A percentile compares a stretch with the other conserved stretches of the same genome.
phyloP scores from a whole-genome alignment of 2,113 vertebrate genomes.

The Crocuta crocuta region DNA sequence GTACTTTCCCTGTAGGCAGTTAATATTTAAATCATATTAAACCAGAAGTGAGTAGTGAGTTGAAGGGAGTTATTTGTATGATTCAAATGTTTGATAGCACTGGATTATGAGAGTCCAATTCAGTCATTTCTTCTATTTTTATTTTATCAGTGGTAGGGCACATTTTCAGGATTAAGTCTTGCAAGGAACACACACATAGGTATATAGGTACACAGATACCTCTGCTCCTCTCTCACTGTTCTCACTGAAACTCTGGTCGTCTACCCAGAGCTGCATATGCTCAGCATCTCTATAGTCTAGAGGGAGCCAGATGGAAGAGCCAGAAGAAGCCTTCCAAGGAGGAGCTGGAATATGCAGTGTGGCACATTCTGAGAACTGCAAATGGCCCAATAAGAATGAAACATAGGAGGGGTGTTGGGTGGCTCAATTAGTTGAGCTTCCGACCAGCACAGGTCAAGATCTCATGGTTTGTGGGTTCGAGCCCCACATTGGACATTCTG shows the following conservation, averaged over 20 bases:
- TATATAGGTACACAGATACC: neutral
- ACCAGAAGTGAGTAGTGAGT: constrained; percentile 30
- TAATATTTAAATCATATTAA: constrained; percentile 67
- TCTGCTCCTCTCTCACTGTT: neutral
- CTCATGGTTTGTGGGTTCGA: too few relatives aligned
- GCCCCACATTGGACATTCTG: too few relatives aligned
- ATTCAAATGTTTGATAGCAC: constrained; percentile 1
- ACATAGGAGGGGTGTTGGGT: too few relatives aligned
- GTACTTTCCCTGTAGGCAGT: neutral
- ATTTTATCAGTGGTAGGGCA: neutral
- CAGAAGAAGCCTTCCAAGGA: neutral
- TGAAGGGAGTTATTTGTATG: constrained; percentile 23
- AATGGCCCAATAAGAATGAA: neutral
- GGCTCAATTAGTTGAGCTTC: too few relatives aligned
- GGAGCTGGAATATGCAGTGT: neutral
- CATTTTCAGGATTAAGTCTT: constrained; percentile 11
- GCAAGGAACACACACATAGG: neutral
- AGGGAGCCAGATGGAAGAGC: neutral
- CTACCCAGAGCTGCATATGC: neutral
- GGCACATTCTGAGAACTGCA: neutral
- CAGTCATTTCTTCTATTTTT: constrained; percentile 29
- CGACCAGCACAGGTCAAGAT: too few relatives aligned
- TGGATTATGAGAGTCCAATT: constrained; percentile 51
- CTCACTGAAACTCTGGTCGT: neutral
- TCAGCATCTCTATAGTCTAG: neutral